A percentile compares a stretch with the other conserved stretches of the same genome.
Evolutionary conservation across 2,888 invertebrate genomes (phyloP).

Genomic region (Cerceris rybyensis): DNA sequence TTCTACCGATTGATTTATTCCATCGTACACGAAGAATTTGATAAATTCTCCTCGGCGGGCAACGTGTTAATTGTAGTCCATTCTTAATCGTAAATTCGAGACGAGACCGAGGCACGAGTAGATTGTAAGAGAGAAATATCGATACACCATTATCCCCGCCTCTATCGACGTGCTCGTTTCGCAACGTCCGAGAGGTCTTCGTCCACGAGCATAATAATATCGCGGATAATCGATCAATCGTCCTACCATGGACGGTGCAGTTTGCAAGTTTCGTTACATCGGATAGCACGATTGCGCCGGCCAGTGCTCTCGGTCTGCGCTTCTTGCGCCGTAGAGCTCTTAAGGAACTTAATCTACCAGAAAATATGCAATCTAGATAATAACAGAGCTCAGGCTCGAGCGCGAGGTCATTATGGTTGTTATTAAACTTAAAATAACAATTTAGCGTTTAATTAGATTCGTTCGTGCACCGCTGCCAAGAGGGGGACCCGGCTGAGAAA

Average conservation of each 20-base stretch:
- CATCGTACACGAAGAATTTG: too few species aligned
- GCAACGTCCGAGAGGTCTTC: conserved; percentile 7
- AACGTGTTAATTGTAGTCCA: neutral
- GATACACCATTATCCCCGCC: conserved; percentile 15
- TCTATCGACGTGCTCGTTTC: neutral
- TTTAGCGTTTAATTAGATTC: conserved; percentile 80
- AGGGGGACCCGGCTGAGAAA: conserved; percentile 15
- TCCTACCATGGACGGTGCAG: conserved; percentile 21
- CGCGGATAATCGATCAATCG: conserved; percentile 54
- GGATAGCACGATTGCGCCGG: conserved; percentile 39
- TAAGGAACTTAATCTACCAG: conserved; percentile 78
- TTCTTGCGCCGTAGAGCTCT: conserved; percentile 36
- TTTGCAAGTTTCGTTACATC: conserved; percentile 47
- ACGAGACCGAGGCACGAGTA: conserved; percentile 11
- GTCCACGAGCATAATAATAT: conserved; percentile 30
- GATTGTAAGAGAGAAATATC: conserved; percentile 30
- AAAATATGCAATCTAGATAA: conserved; percentile 81
- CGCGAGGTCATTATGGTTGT: conserved; percentile 78
- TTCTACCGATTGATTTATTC: too few species aligned
- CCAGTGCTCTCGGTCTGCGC: conserved; percentile 31
- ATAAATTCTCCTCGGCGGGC: too few species aligned
- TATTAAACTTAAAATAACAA: conserved; percentile 80
- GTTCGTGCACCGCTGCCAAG: conserved; percentile 47
- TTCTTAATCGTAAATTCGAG: neutral
- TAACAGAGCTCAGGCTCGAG: conserved; percentile 75